A percentile compares a stretch with the other conserved stretches of the same genome.
phyloP scores from a whole-genome alignment of 2,888 invertebrate genomes.

The Kuschelorhynchus macadamiae region DNA sequence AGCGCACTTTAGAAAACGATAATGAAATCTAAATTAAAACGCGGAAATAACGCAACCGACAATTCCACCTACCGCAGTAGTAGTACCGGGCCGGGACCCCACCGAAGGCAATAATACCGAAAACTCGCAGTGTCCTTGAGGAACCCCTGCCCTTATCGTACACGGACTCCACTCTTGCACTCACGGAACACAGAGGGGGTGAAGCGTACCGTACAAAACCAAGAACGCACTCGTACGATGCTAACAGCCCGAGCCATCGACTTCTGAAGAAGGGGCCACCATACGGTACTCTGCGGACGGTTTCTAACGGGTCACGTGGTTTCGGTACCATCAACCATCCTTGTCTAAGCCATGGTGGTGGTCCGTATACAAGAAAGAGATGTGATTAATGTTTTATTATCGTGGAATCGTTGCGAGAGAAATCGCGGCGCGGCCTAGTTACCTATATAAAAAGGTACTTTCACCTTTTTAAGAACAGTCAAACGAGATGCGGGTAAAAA shows the following conservation, averaged over 20 bases:
- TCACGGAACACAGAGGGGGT: slow-evolving; percentile 62
- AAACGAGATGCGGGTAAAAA: not conserved
- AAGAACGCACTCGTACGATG: slow-evolving; percentile 37
- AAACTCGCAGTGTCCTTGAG: slow-evolving; percentile 63
- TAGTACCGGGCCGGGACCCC: slow-evolving; percentile 5
- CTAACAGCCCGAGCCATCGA: slow-evolving; percentile 50
- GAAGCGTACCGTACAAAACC: slow-evolving; percentile 46
- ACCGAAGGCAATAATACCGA: slow-evolving; percentile 23
- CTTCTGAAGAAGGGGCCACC: slow-evolving; percentile 48
- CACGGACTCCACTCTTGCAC: slow-evolving; percentile 35
- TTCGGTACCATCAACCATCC: slow-evolving; percentile 17
- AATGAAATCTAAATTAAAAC: no score
- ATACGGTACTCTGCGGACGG: slow-evolving; percentile 40
- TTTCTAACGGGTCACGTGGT: slow-evolving; percentile 51
- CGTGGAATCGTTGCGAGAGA: slow-evolving; percentile 53
- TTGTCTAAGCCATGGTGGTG: slow-evolving; percentile 11
- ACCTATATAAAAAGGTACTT: slow-evolving; percentile 68
- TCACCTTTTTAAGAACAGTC: slow-evolving; percentile 60
- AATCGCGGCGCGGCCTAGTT: slow-evolving; percentile 66
- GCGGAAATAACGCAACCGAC: no score
- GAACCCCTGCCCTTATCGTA: slow-evolving; percentile 60
- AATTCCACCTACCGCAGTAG: not conserved
- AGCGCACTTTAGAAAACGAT: no score
- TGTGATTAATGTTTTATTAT: slow-evolving; percentile 29
- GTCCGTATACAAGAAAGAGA: slow-evolving; percentile 50